Conservation (phyloP, 2,888 invertebrate species). For the Acronicta psi region DNA sequence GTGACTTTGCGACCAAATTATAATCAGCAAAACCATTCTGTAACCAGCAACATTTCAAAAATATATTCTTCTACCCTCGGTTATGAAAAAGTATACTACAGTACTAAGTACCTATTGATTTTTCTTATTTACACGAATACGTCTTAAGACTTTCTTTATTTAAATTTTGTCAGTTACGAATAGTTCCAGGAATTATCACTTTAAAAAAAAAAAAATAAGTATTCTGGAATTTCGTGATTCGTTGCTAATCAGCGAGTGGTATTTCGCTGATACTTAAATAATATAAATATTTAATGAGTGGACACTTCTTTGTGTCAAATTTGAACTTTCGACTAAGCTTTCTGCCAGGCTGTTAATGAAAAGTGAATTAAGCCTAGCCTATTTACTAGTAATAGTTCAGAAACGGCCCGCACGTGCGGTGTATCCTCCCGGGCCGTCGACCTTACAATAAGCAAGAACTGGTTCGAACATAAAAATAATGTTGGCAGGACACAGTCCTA, state of each 20-base stretch:
- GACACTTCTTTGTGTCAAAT: too few species aligned
- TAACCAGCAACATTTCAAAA: slow-evolving; percentile 8
- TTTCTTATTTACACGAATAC: slow-evolving; percentile 18
- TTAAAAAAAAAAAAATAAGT: too few species aligned
- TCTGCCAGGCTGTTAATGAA: slow-evolving; percentile 16
- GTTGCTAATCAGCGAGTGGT: too few species aligned
- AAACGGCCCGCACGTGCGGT: slow-evolving; percentile 44
- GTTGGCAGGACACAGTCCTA: slow-evolving; percentile 15
- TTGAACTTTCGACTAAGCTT: background rate
- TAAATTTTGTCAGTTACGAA: slow-evolving; percentile 22
- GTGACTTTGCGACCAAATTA: slow-evolving; percentile 31
- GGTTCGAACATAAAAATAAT: slow-evolving; percentile 31
- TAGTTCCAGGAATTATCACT: background rate
- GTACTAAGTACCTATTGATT: slow-evolving; percentile 3
- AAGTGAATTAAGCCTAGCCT: slow-evolving; percentile 12
- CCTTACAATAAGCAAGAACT: slow-evolving; percentile 45
- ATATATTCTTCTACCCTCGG: background rate
- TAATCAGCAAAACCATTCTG: slow-evolving; percentile 11
- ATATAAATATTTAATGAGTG: too few species aligned
- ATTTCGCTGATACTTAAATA: too few species aligned
- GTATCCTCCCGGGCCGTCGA: slow-evolving; percentile 49
- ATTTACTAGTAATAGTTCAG: slow-evolving; percentile 33
- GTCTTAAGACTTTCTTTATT: slow-evolving; percentile 19
- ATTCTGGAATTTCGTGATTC: too few species aligned
- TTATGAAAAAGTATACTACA: background rate